These are phyloP conservation scores for Apogon talboti DNA, from an alignment of 2,797 vertebrate genomes.

Conservation along the genomic window DNA sequence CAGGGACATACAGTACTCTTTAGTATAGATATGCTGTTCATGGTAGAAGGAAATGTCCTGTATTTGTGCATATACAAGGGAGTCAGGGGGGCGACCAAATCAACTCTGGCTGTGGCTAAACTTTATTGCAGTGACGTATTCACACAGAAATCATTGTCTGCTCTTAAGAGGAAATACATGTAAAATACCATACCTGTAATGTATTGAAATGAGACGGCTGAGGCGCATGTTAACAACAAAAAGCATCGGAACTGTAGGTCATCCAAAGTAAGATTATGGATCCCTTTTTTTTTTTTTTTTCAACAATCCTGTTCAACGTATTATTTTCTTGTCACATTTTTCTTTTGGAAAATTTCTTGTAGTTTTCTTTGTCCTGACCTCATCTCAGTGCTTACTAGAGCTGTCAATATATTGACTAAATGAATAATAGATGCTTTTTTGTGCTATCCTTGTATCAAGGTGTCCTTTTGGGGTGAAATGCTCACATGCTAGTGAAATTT, in stretches of 20 bases:
- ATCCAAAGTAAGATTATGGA: conserved; percentile 11
- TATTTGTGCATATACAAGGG: conserved; percentile 24
- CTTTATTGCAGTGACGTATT: conserved; percentile 4
- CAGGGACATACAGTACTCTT: conserved; percentile 5
- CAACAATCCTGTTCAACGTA: not conserved
- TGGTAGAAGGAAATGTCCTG: conserved; percentile 13
- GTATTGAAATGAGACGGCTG: not conserved
- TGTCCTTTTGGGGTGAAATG: conserved; percentile 9
- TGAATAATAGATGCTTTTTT: conserved; percentile 65
- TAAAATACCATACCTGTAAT: conserved; percentile 15
- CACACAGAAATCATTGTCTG: conserved; percentile 8
- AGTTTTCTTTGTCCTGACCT: conserved; percentile 40
- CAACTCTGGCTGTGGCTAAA: conserved; percentile 27
- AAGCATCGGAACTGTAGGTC: conserved; percentile 31
- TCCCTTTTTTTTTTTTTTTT: not conserved
- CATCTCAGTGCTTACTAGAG: conserved; percentile 25
- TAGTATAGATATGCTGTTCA: conserved; percentile 16
- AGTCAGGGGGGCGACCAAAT: conserved; percentile 28
- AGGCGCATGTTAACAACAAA: not conserved
- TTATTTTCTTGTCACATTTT: conserved; percentile 3
- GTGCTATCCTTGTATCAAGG: conserved; percentile 32
- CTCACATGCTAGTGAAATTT: conserved; percentile 2
- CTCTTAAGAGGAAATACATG: conserved; percentile 3
- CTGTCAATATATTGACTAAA: conserved; percentile 63
- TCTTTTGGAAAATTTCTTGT: conserved; percentile 17